These are phyloP conservation scores for Nematostella vectensis DNA, from an alignment of 92 coral and sea anemone species.

Conservation along the genomic window DNA sequence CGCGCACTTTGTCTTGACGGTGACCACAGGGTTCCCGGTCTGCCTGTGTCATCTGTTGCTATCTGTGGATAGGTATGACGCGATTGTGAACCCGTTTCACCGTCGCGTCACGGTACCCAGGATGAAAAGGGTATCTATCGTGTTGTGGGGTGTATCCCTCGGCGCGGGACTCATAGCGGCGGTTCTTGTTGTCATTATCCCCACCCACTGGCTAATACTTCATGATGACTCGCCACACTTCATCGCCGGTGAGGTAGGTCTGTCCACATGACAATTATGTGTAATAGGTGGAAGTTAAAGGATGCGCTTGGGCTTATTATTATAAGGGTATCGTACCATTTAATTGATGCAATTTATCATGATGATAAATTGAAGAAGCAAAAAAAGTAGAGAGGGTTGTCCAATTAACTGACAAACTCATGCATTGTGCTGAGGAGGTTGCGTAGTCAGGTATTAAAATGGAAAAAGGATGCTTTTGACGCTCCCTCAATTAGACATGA, in stretches of 20 bases:
- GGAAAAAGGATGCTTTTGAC: too few species aligned
- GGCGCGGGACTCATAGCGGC: constrained; percentile 5
- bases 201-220: constrained; percentile 40
- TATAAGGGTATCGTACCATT: too few species aligned
- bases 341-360: too few species aligned
- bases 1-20: constrained; percentile 32
- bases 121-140: constrained; percentile 15
- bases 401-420: too few species aligned
- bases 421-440: too few species aligned
- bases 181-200: constrained; percentile 7
- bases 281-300: too few species aligned
- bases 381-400: too few species aligned
- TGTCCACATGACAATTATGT: too few species aligned
- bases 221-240: constrained; percentile 23
- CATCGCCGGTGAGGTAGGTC: constrained; percentile 26
- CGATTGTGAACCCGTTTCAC: constrained; percentile 19
- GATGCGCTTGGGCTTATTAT: too few species aligned
- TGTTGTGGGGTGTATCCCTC: constrained; percentile 16
- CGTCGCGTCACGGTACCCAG: constrained; percentile 23
- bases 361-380: too few species aligned
- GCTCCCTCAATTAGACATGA: too few species aligned
- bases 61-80: constrained; percentile 37
- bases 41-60: constrained; percentile 28
- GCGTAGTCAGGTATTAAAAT: too few species aligned
- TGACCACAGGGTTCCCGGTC: constrained; percentile 16